phyloP scores from a whole-genome alignment of 2,797 vertebrate species.

The Gymnothorax reevesii region DNA sequence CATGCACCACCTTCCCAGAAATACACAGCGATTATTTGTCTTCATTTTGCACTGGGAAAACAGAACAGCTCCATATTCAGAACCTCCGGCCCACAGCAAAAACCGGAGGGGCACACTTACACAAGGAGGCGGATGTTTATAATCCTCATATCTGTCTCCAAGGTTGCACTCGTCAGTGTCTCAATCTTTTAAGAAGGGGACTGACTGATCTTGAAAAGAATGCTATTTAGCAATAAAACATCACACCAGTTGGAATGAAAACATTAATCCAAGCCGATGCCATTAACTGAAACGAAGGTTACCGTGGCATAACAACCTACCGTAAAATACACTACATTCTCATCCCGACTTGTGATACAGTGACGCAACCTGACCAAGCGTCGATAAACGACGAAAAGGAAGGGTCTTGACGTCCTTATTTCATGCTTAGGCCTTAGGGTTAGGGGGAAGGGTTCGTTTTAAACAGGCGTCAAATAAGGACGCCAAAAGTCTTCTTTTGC shows the following conservation, averaged over 20 bases:
- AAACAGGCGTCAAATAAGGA: too few species aligned
- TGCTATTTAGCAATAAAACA: not conserved
- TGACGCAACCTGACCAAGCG: too few species aligned
- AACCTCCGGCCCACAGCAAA: not conserved
- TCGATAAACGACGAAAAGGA: too few species aligned
- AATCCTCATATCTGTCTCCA: not conserved
- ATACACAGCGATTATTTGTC: not conserved
- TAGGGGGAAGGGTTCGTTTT: too few species aligned
- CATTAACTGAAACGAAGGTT: not conserved
- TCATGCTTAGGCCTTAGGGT: too few species aligned
- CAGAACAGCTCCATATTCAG: not conserved
- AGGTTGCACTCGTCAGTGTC: not conserved
- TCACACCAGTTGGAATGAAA: not conserved
- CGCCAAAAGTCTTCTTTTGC: too few species aligned
- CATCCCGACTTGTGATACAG: too few species aligned
- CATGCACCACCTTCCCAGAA: not conserved
- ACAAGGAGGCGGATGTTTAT: constrained; percentile 2
- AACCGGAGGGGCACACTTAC: not conserved
- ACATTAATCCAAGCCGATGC: not conserved
- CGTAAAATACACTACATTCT: too few species aligned
- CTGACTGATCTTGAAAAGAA: not conserved
- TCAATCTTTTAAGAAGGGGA: not conserved
- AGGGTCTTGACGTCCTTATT: too few species aligned
- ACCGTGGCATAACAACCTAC: too few species aligned
- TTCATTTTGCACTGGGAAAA: not conserved